Base-by-base conservation (phyloP, 2,113 vertebrate genomes). In the Tonatia bakeri region DNA sequence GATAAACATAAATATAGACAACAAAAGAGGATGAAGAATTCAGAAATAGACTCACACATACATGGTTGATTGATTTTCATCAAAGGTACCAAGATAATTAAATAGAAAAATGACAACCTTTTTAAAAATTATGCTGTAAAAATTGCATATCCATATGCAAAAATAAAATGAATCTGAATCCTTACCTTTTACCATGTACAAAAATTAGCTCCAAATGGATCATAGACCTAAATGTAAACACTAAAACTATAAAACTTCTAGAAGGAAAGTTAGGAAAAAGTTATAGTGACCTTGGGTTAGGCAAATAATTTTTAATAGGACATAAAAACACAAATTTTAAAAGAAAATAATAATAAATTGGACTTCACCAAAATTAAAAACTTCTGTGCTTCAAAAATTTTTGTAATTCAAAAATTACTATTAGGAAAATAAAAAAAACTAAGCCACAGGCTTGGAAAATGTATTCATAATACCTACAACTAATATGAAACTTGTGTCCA, bases 131-230 rank as follows among this genome's bases (percentile, higher is more conserved):
- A 36, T 80, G 65, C 52, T 77, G 1, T 76, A 82, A 93, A 92
- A 77, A 84, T 2, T 56, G 2, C n/a, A 73, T 80, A 92, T 26
- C 38, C 19, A 40, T 43, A 94, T 77, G 36, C 64, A 65, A 95
- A 96, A 93, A 79, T 87, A 87, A 96, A 90, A 52, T 86, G 17
- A 93, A 81, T 64, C 83, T 95, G 76, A 86, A 70, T 45, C 8
- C 76, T 95, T 59, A 72, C 45, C 20, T 75, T 33, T 70, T 14
- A 73, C 45, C 45, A 50, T 79, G 50, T n/a, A 82, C 17, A 70
- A 70, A 86, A 67, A 90, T 38, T 72, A 79, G 59, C 14, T 90
- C 31, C 31, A 79, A 82, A 43, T 45, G 45, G 38, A 67, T 94
- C 64, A 73, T 17, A 77, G 31, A 45, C 14, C 43, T 72, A 86